Percentiles rank a stretch among this genome's conserved stretches.
Conservation (phyloP, 1,140 invertebrate genomes). For the Lerema accius region DNA sequence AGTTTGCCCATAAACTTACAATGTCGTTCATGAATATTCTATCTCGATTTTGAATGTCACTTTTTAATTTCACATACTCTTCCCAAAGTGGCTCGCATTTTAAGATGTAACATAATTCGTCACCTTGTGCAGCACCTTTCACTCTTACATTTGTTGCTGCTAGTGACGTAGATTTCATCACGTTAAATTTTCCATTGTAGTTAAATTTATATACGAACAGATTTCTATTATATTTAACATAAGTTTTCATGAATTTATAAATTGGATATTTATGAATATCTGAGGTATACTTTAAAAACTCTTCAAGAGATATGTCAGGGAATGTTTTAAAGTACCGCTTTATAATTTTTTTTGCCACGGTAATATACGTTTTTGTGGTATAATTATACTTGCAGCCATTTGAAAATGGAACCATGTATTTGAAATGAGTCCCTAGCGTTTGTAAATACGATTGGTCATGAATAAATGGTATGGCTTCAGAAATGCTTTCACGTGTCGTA, state of each 20-base stretch:
- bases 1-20: slow-evolving; percentile 76
- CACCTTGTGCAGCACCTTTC: slow-evolving; percentile 65
- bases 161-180: slow-evolving; percentile 56
- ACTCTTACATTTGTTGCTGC: slow-evolving; percentile 43
- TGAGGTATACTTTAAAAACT: slow-evolving; percentile 56
- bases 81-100: slow-evolving; percentile 69
- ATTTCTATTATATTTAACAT: slow-evolving; percentile 37
- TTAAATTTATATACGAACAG: slow-evolving; percentile 71
- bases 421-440: slow-evolving; percentile 48
- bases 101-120: slow-evolving; percentile 71
- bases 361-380: slow-evolving; percentile 44
- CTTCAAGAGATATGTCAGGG: slow-evolving; percentile 46
- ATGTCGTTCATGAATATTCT: slow-evolving; percentile 64
- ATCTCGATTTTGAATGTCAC: slow-evolving; percentile 47
- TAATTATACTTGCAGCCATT: slow-evolving; percentile 56
- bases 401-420: slow-evolving; percentile 66
- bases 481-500: slow-evolving; percentile 66
- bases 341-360: slow-evolving; percentile 53
- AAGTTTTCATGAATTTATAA: slow-evolving; percentile 57
- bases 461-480: slow-evolving; percentile 70
- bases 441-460: slow-evolving; percentile 57
- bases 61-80: slow-evolving; percentile 56
- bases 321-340: slow-evolving; percentile 54
- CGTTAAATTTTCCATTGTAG: slow-evolving; percentile 62
- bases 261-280: slow-evolving; percentile 65